Evolutionary conservation across 2,888 invertebrate species (phyloP).

Genomic region (Pristionchus maxplancki): DNA sequence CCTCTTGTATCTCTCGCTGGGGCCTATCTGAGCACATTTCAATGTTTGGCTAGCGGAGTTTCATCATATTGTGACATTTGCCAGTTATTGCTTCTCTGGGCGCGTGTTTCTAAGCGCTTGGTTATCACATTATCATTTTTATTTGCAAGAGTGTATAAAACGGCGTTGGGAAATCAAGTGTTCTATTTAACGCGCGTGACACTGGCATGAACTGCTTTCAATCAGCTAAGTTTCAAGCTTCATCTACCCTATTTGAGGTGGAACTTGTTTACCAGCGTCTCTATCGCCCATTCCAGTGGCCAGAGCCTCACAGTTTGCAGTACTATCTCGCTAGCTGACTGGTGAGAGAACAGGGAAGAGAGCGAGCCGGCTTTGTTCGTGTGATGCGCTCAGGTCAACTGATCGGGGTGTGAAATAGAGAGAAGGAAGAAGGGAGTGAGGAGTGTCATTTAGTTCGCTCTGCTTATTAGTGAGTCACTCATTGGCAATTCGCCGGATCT

Average conservation of each 20-base stretch:
- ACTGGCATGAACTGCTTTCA: too few relatives aligned
- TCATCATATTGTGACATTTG: neutral
- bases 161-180: too few relatives aligned
- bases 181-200: too few relatives aligned
- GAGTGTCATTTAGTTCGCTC: neutral
- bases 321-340: too few relatives aligned
- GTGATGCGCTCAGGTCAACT: neutral
- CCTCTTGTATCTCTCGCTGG: neutral
- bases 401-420: neutral
- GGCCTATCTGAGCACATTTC: neutral
- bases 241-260: neutral
- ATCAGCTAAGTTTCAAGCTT: neutral
- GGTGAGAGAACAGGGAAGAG: neutral
- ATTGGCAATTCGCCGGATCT: neutral
- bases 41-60: neutral
- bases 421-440: neutral
- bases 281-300: too few relatives aligned
- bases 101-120: neutral
- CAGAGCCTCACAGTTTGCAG: too few relatives aligned
- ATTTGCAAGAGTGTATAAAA: too few relatives aligned
- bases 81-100: neutral
- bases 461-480: neutral
- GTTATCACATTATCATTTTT: too few relatives aligned
- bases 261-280: neutral
- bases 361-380: neutral